phyloP scores from a whole-genome alignment of 2,888 invertebrate species.

The Oxyteleia sp. region DNA sequence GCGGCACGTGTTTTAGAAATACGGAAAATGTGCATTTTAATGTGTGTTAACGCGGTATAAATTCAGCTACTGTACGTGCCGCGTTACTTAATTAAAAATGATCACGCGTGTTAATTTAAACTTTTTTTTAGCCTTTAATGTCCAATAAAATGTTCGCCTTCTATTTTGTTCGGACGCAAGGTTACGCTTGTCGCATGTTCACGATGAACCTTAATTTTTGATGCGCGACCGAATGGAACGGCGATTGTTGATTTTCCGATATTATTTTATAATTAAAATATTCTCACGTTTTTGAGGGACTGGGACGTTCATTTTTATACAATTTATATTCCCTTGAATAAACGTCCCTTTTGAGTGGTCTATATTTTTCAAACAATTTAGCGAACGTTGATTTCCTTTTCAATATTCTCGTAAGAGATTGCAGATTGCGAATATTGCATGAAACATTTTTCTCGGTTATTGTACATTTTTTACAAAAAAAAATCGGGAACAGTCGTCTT shows the following conservation, averaged over 20 bases:
- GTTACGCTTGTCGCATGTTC: too few species aligned
- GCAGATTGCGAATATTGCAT: constrained; percentile 8
- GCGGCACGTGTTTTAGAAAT: constrained; percentile 40
- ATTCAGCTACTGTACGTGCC: background rate
- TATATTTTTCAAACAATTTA: constrained; percentile 16
- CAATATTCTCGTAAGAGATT: constrained; percentile 10
- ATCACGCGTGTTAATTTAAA: constrained; percentile 3
- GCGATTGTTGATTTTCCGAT: constrained; percentile 4
- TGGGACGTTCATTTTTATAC: background rate
- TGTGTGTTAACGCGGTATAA: background rate
- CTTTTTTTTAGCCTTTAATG: background rate
- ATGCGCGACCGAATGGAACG: too few species aligned
- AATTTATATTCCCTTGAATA: constrained; percentile 10
- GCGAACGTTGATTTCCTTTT: background rate
- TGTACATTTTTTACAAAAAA: too few species aligned
- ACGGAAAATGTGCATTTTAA: constrained; percentile 35
- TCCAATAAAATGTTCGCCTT: constrained; percentile 1
- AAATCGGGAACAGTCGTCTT: too few species aligned
- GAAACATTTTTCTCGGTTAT: constrained; percentile 7
- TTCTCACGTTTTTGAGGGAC: background rate
- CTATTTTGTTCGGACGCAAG: too few species aligned
- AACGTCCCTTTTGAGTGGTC: background rate
- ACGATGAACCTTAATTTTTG: background rate
- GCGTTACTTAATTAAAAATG: constrained; percentile 25
- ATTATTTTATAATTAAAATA: constrained; percentile 9